Evolutionary conservation across 1,140 invertebrate genomes (phyloP).

Genomic region (Zaprionus camerounensis): DNA sequence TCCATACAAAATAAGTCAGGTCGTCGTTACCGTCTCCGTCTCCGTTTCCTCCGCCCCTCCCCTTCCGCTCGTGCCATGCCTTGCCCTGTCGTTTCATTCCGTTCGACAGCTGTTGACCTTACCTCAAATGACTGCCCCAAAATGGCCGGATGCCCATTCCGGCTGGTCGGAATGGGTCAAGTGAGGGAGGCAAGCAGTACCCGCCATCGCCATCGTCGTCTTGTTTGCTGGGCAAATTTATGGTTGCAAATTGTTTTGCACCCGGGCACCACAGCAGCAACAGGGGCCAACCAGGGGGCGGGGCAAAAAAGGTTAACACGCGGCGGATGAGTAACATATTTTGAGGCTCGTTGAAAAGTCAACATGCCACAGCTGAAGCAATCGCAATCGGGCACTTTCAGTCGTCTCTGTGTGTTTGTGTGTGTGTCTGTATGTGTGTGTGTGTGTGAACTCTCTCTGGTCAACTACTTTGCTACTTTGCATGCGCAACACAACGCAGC

Average conservation of each 20-base stretch:
- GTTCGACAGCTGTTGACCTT: conserved; percentile 79
- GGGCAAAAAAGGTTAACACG: conserved; percentile 68
- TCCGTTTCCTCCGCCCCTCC: neutral
- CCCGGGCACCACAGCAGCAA: conserved; percentile 39
- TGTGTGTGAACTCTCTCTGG: conserved; percentile 20
- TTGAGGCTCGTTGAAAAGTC: conserved; percentile 70
- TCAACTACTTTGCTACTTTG: conserved; percentile 67
- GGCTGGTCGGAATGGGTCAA: neutral
- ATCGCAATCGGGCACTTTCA: neutral
- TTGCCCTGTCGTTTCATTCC: conserved; percentile 4
- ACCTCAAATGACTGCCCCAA: conserved; percentile 59
- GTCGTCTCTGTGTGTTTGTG: neutral
- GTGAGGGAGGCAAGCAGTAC: neutral
- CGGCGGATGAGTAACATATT: conserved; percentile 76
- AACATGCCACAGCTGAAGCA: conserved; percentile 41
- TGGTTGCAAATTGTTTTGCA: conserved; percentile 84
- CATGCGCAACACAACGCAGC: conserved; percentile 54
- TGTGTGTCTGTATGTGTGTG: neutral
- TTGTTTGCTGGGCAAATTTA: conserved; percentile 75
- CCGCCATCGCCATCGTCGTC: conserved; percentile 4
- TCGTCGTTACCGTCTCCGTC: conserved; percentile 7
- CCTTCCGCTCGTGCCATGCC: neutral
- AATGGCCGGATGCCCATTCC: conserved; percentile 23
- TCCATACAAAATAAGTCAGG: conserved; percentile 77
- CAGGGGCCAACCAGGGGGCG: neutral